A percentile compares a stretch with the other conserved stretches of the same genome.
These are phyloP conservation scores for Rhogogaster chlorosoma DNA, from an alignment of 2,888 invertebrate genomes.

Conservation along the genomic window DNA sequence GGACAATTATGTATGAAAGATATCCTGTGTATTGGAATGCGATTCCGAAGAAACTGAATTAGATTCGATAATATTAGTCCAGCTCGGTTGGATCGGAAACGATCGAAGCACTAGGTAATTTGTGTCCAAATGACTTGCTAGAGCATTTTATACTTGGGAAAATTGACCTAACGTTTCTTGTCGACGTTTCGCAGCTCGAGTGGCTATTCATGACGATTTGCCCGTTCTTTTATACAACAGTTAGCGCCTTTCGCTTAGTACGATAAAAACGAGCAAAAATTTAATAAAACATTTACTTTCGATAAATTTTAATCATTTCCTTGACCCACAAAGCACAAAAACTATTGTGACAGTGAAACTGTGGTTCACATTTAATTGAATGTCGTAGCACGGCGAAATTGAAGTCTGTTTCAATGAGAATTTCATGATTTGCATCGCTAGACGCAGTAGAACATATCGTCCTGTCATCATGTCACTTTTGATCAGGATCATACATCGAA, in stretches of 20 bases:
- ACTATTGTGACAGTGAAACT: not conserved
- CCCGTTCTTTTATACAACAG: conserved; percentile 28
- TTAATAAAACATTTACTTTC: conserved; percentile 36
- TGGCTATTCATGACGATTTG: conserved; percentile 9
- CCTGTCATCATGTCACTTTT: not conserved
- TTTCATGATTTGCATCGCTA: not conserved
- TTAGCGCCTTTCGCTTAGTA: conserved; percentile 27
- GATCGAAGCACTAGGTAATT: not conserved
- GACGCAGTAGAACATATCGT: not conserved
- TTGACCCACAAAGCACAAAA: not conserved
- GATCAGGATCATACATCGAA: not conserved
- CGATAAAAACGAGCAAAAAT: not conserved
- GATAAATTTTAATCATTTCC: conserved; percentile 9
- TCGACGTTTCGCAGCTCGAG: not conserved
- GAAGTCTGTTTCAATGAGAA: not conserved
- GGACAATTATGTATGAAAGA: not conserved
- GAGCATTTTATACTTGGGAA: not conserved
- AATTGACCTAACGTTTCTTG: conserved; percentile 7
- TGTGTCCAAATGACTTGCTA: not conserved
- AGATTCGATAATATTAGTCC: not conserved
- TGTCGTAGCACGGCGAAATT: not conserved
- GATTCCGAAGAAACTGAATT: not conserved
- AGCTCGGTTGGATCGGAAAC: not conserved
- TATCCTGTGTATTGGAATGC: not conserved
- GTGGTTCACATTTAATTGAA: not conserved